These are phyloP conservation scores for Rhodophaea formosa DNA, from an alignment of 2,888 invertebrate genomes.

Conservation along the genomic window DNA sequence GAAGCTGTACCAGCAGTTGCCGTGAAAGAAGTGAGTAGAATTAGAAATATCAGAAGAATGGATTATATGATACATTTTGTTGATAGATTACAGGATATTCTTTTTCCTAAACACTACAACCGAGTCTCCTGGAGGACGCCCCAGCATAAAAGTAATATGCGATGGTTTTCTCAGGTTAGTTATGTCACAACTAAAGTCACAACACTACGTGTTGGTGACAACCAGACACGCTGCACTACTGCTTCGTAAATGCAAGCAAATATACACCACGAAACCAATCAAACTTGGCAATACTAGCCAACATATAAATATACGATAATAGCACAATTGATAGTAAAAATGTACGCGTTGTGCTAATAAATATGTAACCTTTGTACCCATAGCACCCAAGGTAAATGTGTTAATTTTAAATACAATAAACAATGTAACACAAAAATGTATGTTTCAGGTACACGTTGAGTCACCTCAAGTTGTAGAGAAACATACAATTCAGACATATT, in stretches of 20 bases:
- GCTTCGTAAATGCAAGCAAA: background rate
- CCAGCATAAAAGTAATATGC: background rate
- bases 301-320: too few species aligned
- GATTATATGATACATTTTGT: slow-evolving; percentile 19
- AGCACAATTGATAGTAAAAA: background rate
- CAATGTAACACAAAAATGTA: background rate
- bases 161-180: slow-evolving; percentile 11
- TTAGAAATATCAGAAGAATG: background rate
- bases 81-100: slow-evolving; percentile 6
- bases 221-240: slow-evolving; percentile 2
- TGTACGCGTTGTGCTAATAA: background rate
- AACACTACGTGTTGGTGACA: background rate
- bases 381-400: background rate
- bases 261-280: background rate
- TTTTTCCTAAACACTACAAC: background rate
- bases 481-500: slow-evolving; percentile 48
- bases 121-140: background rate
- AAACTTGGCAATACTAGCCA: slow-evolving; percentile 1
- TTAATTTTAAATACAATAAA: background rate
- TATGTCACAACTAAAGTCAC: background rate
- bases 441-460: slow-evolving; percentile 53
- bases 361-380: background rate
- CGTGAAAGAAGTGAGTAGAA: slow-evolving; percentile 69
- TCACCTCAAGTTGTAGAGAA: slow-evolving; percentile 54
- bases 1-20: slow-evolving; percentile 42